phyloP scores from a whole-genome alignment of 2,113 vertebrate species.

The Aphelocoma coerulescens region DNA sequence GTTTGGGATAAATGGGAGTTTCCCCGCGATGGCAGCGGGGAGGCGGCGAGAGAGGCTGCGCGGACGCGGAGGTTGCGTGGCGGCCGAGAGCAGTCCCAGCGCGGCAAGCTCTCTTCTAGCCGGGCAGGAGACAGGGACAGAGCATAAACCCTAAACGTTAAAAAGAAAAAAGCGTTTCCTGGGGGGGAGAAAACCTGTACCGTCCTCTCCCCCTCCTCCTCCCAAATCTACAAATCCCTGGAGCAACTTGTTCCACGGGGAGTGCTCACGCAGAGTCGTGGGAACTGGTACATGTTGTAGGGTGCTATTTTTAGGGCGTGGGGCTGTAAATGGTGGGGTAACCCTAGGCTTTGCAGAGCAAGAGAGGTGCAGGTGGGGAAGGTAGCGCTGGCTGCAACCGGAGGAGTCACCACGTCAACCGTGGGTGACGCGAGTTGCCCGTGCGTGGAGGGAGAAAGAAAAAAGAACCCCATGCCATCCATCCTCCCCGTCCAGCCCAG shows the following conservation, averaged over 20 bases:
- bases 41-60: neutral
- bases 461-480: neutral
- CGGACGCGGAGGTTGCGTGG: neutral
- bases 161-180: neutral
- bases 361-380: no score
- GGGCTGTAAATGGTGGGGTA: neutral
- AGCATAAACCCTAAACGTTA: neutral
- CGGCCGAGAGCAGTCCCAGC: neutral
- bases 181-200: neutral
- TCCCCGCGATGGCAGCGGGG: neutral
- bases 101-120: neutral
- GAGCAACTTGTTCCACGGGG: neutral
- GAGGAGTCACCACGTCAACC: no score
- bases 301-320: neutral
- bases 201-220: neutral
- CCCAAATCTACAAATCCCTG: neutral
- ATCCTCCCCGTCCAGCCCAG: accelerated
- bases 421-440: neutral
- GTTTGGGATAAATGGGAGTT: neutral
- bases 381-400: accelerated
- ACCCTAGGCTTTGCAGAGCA: no score
- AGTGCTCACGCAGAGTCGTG: neutral
- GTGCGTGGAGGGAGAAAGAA: neutral
- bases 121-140: neutral
- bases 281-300: neutral